phyloP scores from a whole-genome alignment of 1,140 invertebrate genomes.

The Procambarus clarkii region DNA sequence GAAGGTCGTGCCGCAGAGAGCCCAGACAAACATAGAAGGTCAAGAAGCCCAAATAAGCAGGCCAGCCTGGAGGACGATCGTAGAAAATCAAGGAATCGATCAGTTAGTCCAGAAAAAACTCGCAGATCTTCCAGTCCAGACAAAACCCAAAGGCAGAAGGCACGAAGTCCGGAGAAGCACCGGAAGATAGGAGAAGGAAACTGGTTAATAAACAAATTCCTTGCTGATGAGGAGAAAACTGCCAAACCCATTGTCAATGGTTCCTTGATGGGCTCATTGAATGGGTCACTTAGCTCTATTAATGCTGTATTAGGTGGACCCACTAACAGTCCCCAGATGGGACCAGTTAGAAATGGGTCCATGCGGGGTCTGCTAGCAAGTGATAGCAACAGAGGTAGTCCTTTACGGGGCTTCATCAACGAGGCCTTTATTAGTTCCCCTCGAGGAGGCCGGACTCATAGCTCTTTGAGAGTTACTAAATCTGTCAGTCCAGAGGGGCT shows the following conservation, averaged over 20 bases:
- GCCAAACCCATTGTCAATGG: conserved; percentile 69
- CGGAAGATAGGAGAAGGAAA: conserved; percentile 63
- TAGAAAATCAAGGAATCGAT: conserved; percentile 52
- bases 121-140: conserved; percentile 64
- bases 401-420: conserved; percentile 69
- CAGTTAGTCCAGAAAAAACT: conserved; percentile 66
- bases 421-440: conserved; percentile 72
- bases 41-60: conserved; percentile 64
- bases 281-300: conserved; percentile 65
- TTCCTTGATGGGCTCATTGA: conserved; percentile 68
- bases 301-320: conserved; percentile 64
- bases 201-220: conserved; percentile 72
- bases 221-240: conserved; percentile 71
- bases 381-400: conserved; percentile 66
- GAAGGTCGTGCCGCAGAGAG: conserved; percentile 38
- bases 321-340: conserved; percentile 63
- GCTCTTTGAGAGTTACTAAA: conserved; percentile 70
- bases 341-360: conserved; percentile 69
- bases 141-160: conserved; percentile 54
- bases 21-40: conserved; percentile 58
- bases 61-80: conserved; percentile 66
- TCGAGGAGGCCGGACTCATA: conserved; percentile 68
- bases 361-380: conserved; percentile 60
- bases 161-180: conserved; percentile 68
- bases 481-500: conserved; percentile 71